Evolutionary conservation across 1,140 invertebrate genomes (phyloP).

Genomic region (silkworm (Bombyx mori)): DNA sequence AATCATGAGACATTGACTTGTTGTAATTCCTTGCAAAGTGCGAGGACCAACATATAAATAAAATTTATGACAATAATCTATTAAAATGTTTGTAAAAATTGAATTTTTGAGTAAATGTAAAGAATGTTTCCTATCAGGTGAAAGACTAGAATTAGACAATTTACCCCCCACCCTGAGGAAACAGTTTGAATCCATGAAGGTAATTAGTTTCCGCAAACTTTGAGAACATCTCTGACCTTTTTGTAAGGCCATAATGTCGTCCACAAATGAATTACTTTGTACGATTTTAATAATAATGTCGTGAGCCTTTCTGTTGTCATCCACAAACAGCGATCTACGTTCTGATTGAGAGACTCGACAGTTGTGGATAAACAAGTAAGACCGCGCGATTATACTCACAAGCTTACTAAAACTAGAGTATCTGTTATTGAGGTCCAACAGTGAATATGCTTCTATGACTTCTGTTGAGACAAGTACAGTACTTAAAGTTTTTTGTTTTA

Average conservation of each 20-base stretch:
- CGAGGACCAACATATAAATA: slow-evolving; percentile 21
- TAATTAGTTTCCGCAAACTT: slow-evolving; percentile 9
- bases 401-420: neutral
- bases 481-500: neutral
- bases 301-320: slow-evolving; percentile 2
- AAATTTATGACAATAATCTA: slow-evolving; percentile 17
- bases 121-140: slow-evolving; percentile 17
- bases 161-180: slow-evolving; percentile 27
- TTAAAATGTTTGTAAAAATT: slow-evolving; percentile 18
- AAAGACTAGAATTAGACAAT: slow-evolving; percentile 11
- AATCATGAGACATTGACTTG: slow-evolving; percentile 20
- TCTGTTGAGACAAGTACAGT: neutral
- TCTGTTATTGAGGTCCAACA: neutral
- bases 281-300: slow-evolving; percentile 6
- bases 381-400: too few species aligned
- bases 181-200: slow-evolving; percentile 11
- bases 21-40: slow-evolving; percentile 14
- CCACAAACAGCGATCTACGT: neutral
- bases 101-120: slow-evolving; percentile 16
- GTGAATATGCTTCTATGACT: too few species aligned
- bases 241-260: neutral
- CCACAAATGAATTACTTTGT: neutral
- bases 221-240: neutral
- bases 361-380: too few species aligned
- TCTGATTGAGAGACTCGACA: neutral